Base-by-base conservation (phyloP, 2,888 invertebrate genomes). In the Tromatobia lineatoria region DNA sequence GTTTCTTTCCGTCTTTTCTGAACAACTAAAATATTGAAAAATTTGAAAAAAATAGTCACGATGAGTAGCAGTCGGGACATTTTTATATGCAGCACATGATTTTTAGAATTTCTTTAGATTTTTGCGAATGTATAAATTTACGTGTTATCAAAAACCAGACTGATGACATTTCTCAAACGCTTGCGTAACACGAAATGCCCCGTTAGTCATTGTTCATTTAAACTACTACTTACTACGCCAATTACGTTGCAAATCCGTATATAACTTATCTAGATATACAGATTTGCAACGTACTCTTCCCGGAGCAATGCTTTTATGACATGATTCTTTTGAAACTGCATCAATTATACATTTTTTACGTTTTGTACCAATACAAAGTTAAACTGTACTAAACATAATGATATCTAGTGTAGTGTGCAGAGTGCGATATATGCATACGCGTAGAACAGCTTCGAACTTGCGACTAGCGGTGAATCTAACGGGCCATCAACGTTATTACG, bases 381-480 rank as follows among this genome's bases (percentile, higher is more conserved):
- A 13, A 23, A 15, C 25, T 15, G 1, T 25, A 25, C 50, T 50
- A 18, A n/a, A 13, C 18, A 47, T 52, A n/a, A 61, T 20, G 38
- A 52, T 15, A 42, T 67, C 34, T 29, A 50, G 50, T n/a, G n/a
- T 29, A 3, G 45, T 59, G 50, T 64, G 47, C 50, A 52, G 47
- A n/a, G 73, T 34, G 61, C 54, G 77, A 42, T 34, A 47, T 50
- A 82, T 57, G 73, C 67, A 52, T 57, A 78, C 77, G 61, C 77
- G 42, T 15, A 52, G 59, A 73, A 34, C 38, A 38, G 59, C 77
- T 50, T 81, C 66, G 66, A 59, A 77, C 57, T 82, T 82, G 52
- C 66, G 61, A 50, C 69, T 83, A 78, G 81, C 83, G 80, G 85
- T 84, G 59, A 78, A 81, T 61, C 73, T 84, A 84, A 86, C 85